Evolutionary conservation across 2,888 invertebrate species (phyloP), one percentile per base, ranked within the genome.

Genomic region (Watsonalla cultraria): DNA sequence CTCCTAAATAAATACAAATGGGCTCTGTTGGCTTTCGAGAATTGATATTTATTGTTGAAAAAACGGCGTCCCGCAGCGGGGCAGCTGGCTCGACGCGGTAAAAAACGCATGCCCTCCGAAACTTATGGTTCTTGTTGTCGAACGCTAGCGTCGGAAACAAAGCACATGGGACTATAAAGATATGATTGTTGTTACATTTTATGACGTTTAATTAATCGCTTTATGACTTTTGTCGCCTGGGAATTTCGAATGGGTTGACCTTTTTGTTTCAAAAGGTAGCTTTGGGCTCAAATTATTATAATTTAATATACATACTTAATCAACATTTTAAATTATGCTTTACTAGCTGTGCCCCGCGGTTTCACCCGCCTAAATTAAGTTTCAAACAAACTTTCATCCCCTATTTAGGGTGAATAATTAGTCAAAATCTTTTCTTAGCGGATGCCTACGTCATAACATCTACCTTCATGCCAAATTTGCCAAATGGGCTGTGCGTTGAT

Each of bases 21-120:
- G 76, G 76, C 82, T 80, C 81, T 80, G 82, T 83, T 81, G 79
- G 80, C 76, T 78, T 80, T 82, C 78, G 82, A 77, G 86, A 87
- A 88, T 88, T 89, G 88, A 88, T 89, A 89, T 89, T 89, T 89
- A 89, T 84, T 84, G 77, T 78, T 74, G 76, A 86, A 87, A 86
- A 86, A 86, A 82, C 74, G 81, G 68, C 74, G 71, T 76, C 86
- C 85, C 82, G 79, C 80, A 61, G 86, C 59, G 84, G 64, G 72
- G 68, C 85, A 86, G 80, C 82, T 84, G 84, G 77, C 70, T 60
- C 66, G 63, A 58, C 56, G 58, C 53, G 58, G 66, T 63, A 78
- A 77, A 74, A 76, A 77, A 76, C 69, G 72, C 69, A 68, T 71
- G 73, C 59, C 67, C 69, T 70, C 70, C 65, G 68, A 70, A 70